Evolutionary conservation across 2,797 vertebrate species (phyloP).

Genomic region (Poeciliopsis infans): DNA sequence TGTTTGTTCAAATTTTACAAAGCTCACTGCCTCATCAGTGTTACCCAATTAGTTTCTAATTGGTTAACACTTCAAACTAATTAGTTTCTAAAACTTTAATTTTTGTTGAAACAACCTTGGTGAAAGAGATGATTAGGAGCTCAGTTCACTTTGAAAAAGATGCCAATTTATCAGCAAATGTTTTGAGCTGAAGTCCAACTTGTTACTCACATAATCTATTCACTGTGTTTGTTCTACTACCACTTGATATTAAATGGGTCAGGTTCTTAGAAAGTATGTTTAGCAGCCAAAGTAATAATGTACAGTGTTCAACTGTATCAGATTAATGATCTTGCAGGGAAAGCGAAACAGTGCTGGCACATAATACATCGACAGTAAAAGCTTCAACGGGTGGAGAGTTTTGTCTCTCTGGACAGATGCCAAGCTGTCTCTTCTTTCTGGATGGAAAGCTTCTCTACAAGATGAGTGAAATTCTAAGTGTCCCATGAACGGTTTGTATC

Average conservation of each 20-base stretch:
- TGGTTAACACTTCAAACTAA: no score
- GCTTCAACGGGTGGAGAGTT: slow-evolving; percentile 5
- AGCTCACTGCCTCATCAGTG: not conserved
- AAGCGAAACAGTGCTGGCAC: not conserved
- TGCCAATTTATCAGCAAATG: slow-evolving; percentile 24
- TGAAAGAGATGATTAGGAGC: slow-evolving; percentile 6
- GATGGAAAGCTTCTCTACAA: slow-evolving; percentile 8
- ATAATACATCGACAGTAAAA: slow-evolving; percentile 20
- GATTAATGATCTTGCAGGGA: slow-evolving; percentile 3
- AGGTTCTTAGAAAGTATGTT: slow-evolving; percentile 22
- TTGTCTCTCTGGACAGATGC: slow-evolving; percentile 17
- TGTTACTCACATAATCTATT: slow-evolving; percentile 23
- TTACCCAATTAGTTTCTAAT: not conserved
- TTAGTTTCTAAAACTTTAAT: slow-evolving; percentile 11
- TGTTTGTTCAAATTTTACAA: not conserved
- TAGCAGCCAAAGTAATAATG: slow-evolving; percentile 20
- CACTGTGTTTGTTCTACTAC: slow-evolving; percentile 17
- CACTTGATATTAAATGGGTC: slow-evolving; percentile 19
- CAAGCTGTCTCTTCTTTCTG: slow-evolving; percentile 25
- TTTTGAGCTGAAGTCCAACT: slow-evolving; percentile 27
- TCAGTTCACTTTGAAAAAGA: slow-evolving; percentile 20
- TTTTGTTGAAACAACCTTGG: not conserved
- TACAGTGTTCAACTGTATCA: slow-evolving; percentile 11
- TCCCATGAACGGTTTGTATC: slow-evolving; percentile 1
- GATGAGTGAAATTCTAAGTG: slow-evolving; percentile 21